Conservation (phyloP, 2,888 invertebrate genomes). For the Mimachlamys varia region DNA sequence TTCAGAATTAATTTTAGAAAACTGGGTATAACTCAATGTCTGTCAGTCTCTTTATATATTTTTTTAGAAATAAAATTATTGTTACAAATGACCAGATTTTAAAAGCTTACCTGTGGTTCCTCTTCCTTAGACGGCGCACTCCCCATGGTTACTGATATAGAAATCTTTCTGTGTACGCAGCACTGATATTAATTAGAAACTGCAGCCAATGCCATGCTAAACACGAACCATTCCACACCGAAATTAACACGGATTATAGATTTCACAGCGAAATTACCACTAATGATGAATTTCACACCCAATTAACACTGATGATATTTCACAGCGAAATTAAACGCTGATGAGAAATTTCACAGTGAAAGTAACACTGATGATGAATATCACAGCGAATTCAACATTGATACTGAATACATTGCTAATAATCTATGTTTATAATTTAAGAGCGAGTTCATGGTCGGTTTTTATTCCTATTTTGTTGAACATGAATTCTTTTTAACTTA, state of each 20-base stretch:
- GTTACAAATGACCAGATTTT: not conserved
- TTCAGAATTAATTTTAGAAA: too few species aligned
- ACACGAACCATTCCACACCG: too few species aligned
- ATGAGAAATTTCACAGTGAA: not conserved
- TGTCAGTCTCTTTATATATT: too few species aligned
- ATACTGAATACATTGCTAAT: not conserved
- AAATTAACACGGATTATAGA: too few species aligned
- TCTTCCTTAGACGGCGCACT: slow-evolving; percentile 3
- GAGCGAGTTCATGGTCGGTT: not conserved
- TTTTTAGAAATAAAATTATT: too few species aligned
- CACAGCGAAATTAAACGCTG: too few species aligned
- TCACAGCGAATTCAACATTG: not conserved
- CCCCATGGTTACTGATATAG: not conserved
- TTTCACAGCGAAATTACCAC: not conserved
- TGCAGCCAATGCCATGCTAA: not conserved
- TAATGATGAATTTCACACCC: not conserved
- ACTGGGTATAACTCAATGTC: too few species aligned
- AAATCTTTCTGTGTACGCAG: not conserved
- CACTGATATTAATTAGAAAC: not conserved
- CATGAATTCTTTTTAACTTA: not conserved
- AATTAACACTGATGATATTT: not conserved
- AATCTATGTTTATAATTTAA: too few species aligned
- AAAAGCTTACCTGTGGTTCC: not conserved
- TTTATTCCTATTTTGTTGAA: not conserved
- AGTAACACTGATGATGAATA: not conserved